phyloP scores from a whole-genome alignment of 2,797 vertebrate species.

The Coregonus suidteri region DNA sequence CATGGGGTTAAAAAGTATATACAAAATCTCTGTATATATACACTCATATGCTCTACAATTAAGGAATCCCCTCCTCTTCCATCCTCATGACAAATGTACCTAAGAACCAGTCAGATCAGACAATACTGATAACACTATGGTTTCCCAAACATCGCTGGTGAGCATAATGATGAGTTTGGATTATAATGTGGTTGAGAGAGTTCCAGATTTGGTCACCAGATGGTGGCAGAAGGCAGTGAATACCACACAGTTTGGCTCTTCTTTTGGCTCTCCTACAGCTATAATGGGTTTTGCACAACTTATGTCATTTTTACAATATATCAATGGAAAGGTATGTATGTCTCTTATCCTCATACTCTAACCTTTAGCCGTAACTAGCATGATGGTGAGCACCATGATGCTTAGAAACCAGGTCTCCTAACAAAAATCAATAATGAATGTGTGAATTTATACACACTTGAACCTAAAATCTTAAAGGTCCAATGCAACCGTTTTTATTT shows the following conservation, averaged over 20 bases:
- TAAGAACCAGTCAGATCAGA: not conserved
- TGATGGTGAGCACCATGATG: no score
- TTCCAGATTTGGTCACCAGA: slow-evolving; percentile 71
- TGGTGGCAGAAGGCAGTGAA: slow-evolving; percentile 67
- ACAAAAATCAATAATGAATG: no score
- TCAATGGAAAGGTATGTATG: no score
- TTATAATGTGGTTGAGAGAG: slow-evolving; percentile 24
- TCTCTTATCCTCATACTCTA: no score
- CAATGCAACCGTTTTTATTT: no score
- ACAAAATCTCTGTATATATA: no score
- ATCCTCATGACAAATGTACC: not conserved
- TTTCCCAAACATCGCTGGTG: slow-evolving; percentile 16
- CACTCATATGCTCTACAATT: no score
- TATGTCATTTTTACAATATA: slow-evolving; percentile 6
- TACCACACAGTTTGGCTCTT: slow-evolving; percentile 17
- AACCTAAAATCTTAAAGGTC: no score
- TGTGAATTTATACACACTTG: no score
- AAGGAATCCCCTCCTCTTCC: not conserved
- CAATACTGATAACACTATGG: not conserved
- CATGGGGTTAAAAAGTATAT: not conserved
- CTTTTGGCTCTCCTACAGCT: not conserved
- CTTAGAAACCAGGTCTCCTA: no score
- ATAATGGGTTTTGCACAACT: slow-evolving; percentile 17
- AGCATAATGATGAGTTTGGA: slow-evolving; percentile 14
- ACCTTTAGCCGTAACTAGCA: no score